Evolutionary conservation across 2,888 invertebrate species (phyloP), one percentile per base, ranked within the genome.

Genomic region (Gonocerus acuteangulatus): DNA sequence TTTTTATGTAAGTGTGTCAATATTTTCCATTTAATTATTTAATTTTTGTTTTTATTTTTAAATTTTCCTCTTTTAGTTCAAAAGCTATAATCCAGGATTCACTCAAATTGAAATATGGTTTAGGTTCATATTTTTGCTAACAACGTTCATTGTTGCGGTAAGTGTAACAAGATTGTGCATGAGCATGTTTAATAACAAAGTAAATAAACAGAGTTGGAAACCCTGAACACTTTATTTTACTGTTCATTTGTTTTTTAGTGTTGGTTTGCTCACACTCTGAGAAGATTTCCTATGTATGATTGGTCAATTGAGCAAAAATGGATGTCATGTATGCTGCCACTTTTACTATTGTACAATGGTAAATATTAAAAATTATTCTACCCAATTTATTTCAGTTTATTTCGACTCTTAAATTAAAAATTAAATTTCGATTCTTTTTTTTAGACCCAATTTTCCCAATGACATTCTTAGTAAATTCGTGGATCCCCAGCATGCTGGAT

Each of bases 221-320:
- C n/a, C n/a, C n/a, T n/a, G n/a, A n/a, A n/a, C n/a, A n/a, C n/a
- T n/a, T n/a, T n/a, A n/a, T n/a, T n/a, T n/a, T n/a, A n/a, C n/a
- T 27, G 27, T 27, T 27, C 27, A 27, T 60, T 34, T 44, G n/a
- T 15, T 19, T 45, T 60, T 19, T 77, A 96, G 96, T 92, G 92
- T 73, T 91, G 93, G 88, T 95, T 93, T 74, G 89, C 89, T 36
- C 89, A 93, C 74, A 84, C 87, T 0, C 77, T 97, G 67, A 80
- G 92, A 68, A 89, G 87, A 72, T 96, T 91, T 75, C 84, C 89
- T 0, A 79, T 91, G 45, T 82, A 86, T 69, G 94, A 95, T 74
- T 97, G 95, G 96, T 93, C 95, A 0, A 92, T 95, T 70, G 97
- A 97, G 75, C 96, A 97, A 73, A 93, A 90, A 74, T 97, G 96